These are phyloP conservation scores for Nycticorax nycticorax DNA, from an alignment of 2,113 vertebrate species.

Conservation along the genomic window DNA sequence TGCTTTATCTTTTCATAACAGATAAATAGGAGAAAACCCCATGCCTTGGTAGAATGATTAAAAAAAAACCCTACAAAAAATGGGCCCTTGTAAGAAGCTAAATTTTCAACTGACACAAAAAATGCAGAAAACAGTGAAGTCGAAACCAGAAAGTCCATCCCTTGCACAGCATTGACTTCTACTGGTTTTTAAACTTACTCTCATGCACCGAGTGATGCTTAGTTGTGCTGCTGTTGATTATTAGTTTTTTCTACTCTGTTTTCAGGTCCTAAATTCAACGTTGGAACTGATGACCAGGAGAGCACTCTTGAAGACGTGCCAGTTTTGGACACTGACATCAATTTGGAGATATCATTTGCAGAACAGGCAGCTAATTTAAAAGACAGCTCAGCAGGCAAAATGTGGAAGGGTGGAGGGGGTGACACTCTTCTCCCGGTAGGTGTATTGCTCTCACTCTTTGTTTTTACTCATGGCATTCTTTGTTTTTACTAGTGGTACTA, in stretches of 20 bases:
- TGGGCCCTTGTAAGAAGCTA: background rate
- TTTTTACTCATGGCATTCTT: background rate
- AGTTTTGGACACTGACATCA: constrained; percentile 81
- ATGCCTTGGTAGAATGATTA: background rate
- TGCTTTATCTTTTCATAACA: background rate
- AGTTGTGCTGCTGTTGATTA: background rate
- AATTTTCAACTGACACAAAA: background rate
- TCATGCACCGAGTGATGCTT: background rate
- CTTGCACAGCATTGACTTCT: background rate
- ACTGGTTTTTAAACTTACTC: background rate
- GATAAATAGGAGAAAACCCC: background rate
- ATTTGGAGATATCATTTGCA: constrained; percentile 91
- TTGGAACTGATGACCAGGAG: constrained; percentile 29
- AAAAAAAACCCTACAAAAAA: background rate
- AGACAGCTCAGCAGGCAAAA: constrained; percentile 72
- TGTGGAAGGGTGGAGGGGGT: constrained; percentile 65
- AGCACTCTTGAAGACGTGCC: constrained; percentile 21
- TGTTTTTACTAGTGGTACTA: background rate
- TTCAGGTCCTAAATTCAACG: constrained; percentile 36
- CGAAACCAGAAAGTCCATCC: background rate
- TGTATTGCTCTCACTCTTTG: background rate
- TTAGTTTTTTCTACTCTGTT: background rate
- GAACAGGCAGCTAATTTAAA: constrained; percentile 89
- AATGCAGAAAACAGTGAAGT: background rate
- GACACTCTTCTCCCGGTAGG: constrained; percentile 85